A percentile compares a stretch with the other conserved stretches of the same genome.
These are phyloP conservation scores for Ips typographus DNA, from an alignment of 1,140 invertebrate species.

Conservation along the genomic window DNA sequence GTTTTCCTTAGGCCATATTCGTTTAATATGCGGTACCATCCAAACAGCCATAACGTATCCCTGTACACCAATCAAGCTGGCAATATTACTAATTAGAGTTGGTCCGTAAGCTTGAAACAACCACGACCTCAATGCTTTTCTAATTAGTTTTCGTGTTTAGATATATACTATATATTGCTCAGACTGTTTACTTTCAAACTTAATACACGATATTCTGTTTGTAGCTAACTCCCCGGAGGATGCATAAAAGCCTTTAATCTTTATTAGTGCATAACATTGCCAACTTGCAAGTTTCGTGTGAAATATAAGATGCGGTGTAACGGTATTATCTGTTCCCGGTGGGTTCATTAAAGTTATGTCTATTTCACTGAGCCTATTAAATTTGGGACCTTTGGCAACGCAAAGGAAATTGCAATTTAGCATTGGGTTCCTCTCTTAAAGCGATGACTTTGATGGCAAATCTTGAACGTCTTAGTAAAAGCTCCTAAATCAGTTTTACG, in stretches of 20 bases:
- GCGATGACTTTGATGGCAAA: too few relatives aligned
- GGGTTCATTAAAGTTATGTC: slow-evolving; percentile 5
- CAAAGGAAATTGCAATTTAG: too few relatives aligned
- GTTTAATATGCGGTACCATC: slow-evolving; percentile 10
- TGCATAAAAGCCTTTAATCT: slow-evolving; percentile 21
- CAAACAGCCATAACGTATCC: slow-evolving; percentile 19
- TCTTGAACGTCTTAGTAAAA: too few relatives aligned
- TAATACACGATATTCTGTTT: slow-evolving; percentile 9
- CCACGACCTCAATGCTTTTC: slow-evolving; percentile 20
- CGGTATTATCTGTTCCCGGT: not conserved
- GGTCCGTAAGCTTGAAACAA: slow-evolving; percentile 22
- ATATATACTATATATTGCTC: slow-evolving; percentile 14
- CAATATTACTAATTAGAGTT: slow-evolving; percentile 32
- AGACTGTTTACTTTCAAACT: slow-evolving; percentile 14
- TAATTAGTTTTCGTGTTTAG: slow-evolving; percentile 24
- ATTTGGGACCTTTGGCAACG: too few relatives aligned
- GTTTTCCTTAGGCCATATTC: slow-evolving; percentile 6
- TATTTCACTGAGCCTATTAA: too few relatives aligned
- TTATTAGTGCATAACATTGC: slow-evolving; percentile 19
- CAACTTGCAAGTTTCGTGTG: slow-evolving; percentile 8
- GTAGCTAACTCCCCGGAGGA: slow-evolving; percentile 4
- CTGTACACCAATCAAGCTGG: slow-evolving; percentile 22
- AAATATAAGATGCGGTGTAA: slow-evolving; percentile 4
- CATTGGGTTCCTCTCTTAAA: too few relatives aligned
- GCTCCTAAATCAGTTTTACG: too few relatives aligned